phyloP scores from a whole-genome alignment of 2,797 vertebrate species.

The Danio albolineatus region DNA sequence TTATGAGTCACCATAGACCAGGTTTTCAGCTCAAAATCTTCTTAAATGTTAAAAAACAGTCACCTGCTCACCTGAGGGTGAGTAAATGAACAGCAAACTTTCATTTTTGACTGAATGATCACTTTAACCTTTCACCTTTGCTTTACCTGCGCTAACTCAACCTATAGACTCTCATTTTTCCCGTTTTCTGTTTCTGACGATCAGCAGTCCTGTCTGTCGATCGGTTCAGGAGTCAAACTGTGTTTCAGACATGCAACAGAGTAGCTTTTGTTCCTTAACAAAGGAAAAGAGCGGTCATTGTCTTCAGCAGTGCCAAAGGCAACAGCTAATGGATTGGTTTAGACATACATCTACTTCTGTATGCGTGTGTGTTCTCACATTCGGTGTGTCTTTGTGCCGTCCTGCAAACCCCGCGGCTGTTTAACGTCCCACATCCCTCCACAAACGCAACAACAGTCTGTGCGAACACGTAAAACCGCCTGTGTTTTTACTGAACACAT shows the following conservation, averaged over 20 bases:
- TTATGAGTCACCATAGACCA: too few relatives aligned
- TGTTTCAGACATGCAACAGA: constrained; percentile 45
- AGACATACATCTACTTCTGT: constrained; percentile 36
- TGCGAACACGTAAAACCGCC: constrained; percentile 1
- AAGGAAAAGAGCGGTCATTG: constrained; percentile 41
- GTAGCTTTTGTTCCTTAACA: constrained; percentile 52
- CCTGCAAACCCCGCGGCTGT: constrained; percentile 29
- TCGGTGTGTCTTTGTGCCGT: constrained; percentile 29
- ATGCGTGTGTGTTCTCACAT: constrained; percentile 19
- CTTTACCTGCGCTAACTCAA: not conserved
- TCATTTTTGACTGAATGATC: too few relatives aligned
- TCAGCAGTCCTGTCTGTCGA: not conserved
- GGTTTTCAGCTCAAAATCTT: too few relatives aligned
- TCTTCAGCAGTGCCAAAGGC: constrained; percentile 34
- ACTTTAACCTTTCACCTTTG: too few relatives aligned
- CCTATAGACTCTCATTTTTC: not conserved
- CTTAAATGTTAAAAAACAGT: too few relatives aligned
- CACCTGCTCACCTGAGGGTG: too few relatives aligned
- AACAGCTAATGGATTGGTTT: constrained; percentile 31
- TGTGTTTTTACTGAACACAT: constrained; percentile 38
- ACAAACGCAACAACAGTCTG: not conserved
- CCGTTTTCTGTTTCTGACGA: not conserved
- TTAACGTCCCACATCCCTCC: constrained; percentile 26
- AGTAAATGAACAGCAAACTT: too few relatives aligned
- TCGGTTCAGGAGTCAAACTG: not conserved